Evolutionary conservation across 2,113 vertebrate genomes (phyloP), one percentile per base, ranked within the genome.

Genomic region (Phalacrocorax brasilianus): DNA sequence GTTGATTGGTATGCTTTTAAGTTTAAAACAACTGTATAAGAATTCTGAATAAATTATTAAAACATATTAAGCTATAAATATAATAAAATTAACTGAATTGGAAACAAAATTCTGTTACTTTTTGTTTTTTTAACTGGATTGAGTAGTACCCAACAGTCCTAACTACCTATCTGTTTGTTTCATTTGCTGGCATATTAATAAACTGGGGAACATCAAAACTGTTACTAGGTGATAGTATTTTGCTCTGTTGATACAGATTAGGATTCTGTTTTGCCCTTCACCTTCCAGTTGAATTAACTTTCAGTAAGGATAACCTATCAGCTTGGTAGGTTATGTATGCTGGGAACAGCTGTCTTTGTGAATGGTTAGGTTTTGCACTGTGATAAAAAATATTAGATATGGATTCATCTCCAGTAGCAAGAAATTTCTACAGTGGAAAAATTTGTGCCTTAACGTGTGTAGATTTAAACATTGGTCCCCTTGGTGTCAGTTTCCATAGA

Each of bases 1-100:
- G 98, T 97, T 94, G 56, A 83, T 88, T 67, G 59, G 68, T 95
- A 33, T 78, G 79, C 56, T 93, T 75, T 93, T 63, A 55, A 95
- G 47, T 88, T 68, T 49, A 94, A 84, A 94, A 95, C 38, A 38
- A 28, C 19, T 44, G 10, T 45, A n/a, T 71, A 65, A 76, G 33
- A 77, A 76, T 87, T 71, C 93, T 52, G 45, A 85, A 87, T 66
- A 91, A 52, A 74, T 87, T 50, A 62, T 77, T 77, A 73, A 85
- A 84, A 30, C 33, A 71, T 89, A 11, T 45, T 45, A 28, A 89
- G 18, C 30, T 13, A 85, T 89, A 96, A 95, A 55, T 78, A 44
- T 11, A 89, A 76, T 58, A 58, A 95, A 95, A 63, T 82, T 1
- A 86, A 35, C n/a, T 93, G 14, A n/a, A 88, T 27, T 77, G 53